A percentile compares a stretch with the other conserved stretches of the same genome.
Conservation (phyloP, 92 coral and sea anemone species). For the Epizoanthus illoricatus region DNA sequence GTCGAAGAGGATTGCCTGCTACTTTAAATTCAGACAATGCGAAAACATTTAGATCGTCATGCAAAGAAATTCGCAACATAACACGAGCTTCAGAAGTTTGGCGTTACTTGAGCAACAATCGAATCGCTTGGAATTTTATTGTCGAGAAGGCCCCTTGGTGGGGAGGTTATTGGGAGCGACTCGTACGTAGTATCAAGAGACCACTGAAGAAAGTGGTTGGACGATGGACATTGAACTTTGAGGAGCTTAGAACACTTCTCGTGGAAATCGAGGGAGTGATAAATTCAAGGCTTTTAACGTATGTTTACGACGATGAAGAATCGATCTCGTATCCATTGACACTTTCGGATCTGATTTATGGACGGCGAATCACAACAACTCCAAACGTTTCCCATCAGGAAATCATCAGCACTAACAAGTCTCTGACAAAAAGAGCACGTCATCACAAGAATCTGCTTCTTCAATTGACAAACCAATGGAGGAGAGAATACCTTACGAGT, state of each 20-base stretch:
- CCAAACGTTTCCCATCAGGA: constrained; percentile 46
- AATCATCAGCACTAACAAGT: constrained; percentile 48
- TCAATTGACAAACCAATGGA: constrained; percentile 56
- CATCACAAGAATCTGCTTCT: constrained; percentile 47
- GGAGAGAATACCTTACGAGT: constrained; percentile 53
- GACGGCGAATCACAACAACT: constrained; percentile 24
- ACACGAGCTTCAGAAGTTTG: constrained; percentile 55
- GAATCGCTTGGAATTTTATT: constrained; percentile 53
- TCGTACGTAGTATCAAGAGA: constrained; percentile 54
- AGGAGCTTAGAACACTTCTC: constrained; percentile 48
- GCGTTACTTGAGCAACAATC: constrained; percentile 51
- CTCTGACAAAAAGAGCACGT: constrained; percentile 48
- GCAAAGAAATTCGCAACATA: constrained; percentile 47
- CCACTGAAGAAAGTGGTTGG: constrained; percentile 57
- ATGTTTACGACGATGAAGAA: constrained; percentile 52
- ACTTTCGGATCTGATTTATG: constrained; percentile 54
- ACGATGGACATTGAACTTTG: constrained; percentile 47
- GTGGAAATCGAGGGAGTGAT: constrained; percentile 50
- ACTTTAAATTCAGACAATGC: constrained; percentile 67
- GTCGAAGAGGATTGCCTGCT: constrained; percentile 63
- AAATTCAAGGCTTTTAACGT: constrained; percentile 55
- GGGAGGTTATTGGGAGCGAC: constrained; percentile 76
- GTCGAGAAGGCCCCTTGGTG: constrained; percentile 71
- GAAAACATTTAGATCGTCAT: constrained; percentile 56
- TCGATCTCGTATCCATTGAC: constrained; percentile 38